A percentile compares a stretch with the other conserved stretches of the same genome.
phyloP scores from a whole-genome alignment of 2,888 invertebrate genomes.

The Leptinotarsa juncta region DNA sequence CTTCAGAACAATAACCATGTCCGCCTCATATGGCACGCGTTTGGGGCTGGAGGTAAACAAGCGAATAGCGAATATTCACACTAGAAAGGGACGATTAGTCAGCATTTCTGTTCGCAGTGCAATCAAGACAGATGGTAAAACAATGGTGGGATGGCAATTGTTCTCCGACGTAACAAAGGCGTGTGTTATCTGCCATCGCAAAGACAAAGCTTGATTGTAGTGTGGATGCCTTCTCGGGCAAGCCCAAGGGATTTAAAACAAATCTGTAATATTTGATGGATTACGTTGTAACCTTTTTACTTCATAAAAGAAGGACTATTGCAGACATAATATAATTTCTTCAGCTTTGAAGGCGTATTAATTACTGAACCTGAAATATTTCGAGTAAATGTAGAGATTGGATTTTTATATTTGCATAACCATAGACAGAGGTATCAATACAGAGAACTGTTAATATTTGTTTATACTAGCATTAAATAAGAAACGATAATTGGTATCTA shows the following conservation, averaged over 20 bases:
- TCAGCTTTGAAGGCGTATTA: too few relatives aligned
- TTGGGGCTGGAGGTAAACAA: conserved; percentile 35
- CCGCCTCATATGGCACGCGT: conserved; percentile 31
- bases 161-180: conserved; percentile 36
- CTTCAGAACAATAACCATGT: conserved; percentile 26
- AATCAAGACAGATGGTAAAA: conserved; percentile 53
- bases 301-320: background rate
- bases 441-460: too few relatives aligned
- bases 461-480: too few relatives aligned
- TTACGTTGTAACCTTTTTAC: background rate
- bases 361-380: too few relatives aligned
- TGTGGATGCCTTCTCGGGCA: conserved; percentile 3
- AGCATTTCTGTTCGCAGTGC: conserved; percentile 44
- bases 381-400: too few relatives aligned
- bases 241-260: conserved; percentile 4
- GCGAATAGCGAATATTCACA: conserved; percentile 38
- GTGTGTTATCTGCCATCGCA: conserved; percentile 50
- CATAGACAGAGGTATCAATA: too few relatives aligned
- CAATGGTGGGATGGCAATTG: conserved; percentile 52
- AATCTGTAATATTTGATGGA: conserved; percentile 8
- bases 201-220: conserved; percentile 24
- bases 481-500: too few relatives aligned
- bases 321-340: too few relatives aligned
- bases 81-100: conserved; percentile 50
- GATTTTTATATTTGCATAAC: too few relatives aligned